Percentiles rank a stretch among this genome's conserved stretches.
Evolutionary conservation across 92 coral and sea anemone genomes (phyloP).

Genomic region (Actinostola sp.): DNA sequence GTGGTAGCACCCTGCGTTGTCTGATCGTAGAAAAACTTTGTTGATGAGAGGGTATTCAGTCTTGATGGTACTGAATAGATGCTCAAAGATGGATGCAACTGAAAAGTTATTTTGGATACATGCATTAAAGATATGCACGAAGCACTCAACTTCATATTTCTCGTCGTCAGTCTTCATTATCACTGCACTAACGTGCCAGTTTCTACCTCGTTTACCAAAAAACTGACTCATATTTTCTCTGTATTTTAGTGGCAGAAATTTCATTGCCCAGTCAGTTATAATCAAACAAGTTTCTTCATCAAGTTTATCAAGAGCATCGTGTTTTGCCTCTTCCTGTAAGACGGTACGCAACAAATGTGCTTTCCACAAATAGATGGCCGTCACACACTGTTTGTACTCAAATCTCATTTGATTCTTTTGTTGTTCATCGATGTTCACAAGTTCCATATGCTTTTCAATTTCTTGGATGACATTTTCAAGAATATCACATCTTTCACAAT

Average conservation of each 20-base stretch:
- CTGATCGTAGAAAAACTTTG: constrained; percentile 38
- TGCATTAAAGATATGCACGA: constrained; percentile 51
- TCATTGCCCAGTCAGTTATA: constrained; percentile 44
- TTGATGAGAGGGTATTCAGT: constrained; percentile 43
- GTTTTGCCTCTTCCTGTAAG: constrained; percentile 42
- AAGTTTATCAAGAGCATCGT: constrained; percentile 37
- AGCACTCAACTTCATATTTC: constrained; percentile 60
- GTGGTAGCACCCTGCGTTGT: constrained; percentile 58
- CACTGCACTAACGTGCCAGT: constrained; percentile 63
- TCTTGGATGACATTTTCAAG: constrained; percentile 16
- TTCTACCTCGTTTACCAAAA: constrained; percentile 63
- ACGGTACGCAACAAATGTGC: constrained; percentile 24
- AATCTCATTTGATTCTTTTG: constrained; percentile 18
- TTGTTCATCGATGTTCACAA: constrained; percentile 5
- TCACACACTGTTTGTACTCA: constrained; percentile 16
- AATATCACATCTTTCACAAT: constrained; percentile 38
- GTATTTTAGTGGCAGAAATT: constrained; percentile 36
- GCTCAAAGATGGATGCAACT: constrained; percentile 45
- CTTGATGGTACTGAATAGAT: constrained; percentile 41
- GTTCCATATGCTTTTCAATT: not conserved
- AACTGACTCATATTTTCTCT: constrained; percentile 58
- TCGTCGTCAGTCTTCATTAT: constrained; percentile 18
- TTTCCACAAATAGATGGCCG: constrained; percentile 26
- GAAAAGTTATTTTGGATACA: constrained; percentile 15
- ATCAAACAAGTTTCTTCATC: constrained; percentile 38